Evolutionary conservation across 2,888 invertebrate species (phyloP).

Genomic region (Epistrophella euchroma): DNA sequence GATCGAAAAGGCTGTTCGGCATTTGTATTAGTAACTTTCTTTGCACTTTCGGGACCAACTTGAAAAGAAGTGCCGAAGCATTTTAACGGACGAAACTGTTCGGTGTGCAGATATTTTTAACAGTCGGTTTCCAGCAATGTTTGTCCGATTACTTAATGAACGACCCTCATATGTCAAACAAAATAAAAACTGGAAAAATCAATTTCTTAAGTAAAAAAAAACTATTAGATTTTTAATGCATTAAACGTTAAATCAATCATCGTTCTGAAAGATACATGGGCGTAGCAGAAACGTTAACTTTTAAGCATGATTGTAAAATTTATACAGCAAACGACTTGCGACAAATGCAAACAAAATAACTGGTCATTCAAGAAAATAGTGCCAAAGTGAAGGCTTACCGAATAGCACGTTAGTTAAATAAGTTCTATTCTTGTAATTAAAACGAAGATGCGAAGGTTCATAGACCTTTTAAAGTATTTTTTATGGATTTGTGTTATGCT

Average conservation of each 20-base stretch:
- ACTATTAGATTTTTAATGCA: background rate
- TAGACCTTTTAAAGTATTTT: background rate
- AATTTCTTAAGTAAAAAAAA: background rate
- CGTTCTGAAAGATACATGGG: background rate
- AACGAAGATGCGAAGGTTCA: background rate
- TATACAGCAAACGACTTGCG: background rate
- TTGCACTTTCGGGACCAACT: too few relatives aligned
- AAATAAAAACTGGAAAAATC: background rate
- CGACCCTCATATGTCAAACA: background rate
- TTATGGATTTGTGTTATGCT: background rate
- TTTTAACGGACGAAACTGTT: too few relatives aligned
- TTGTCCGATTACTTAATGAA: background rate
- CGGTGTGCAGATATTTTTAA: too few relatives aligned
- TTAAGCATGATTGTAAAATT: slow-evolving; percentile 9
- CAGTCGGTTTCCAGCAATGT: too few relatives aligned
- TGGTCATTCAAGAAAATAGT: background rate
- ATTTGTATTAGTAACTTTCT: too few relatives aligned
- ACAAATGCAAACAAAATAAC: background rate
- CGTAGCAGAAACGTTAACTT: background rate
- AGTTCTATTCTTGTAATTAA: background rate
- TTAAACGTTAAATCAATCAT: background rate
- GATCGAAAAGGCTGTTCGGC: too few relatives aligned
- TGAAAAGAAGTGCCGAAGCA: too few relatives aligned
- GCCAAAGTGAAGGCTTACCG: background rate
- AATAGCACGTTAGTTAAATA: background rate